Conservation (phyloP, 2,888 invertebrate species). For the Lathronympha strigana region DNA sequence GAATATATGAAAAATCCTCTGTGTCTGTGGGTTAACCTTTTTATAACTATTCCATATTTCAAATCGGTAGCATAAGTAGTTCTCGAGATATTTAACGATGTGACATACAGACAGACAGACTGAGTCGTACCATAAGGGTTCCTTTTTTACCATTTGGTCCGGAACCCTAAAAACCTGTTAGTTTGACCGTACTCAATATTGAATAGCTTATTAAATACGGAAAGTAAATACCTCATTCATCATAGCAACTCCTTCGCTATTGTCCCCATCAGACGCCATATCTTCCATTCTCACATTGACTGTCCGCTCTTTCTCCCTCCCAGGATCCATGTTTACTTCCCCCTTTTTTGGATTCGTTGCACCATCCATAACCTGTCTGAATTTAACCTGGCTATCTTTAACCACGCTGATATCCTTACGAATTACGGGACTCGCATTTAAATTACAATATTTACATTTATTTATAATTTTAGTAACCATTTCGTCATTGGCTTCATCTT, state of each 20-base stretch:
- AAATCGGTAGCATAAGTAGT: too few species aligned
- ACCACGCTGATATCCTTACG: conserved; percentile 19
- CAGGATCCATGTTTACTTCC: conserved; percentile 47
- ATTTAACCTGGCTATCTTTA: conserved; percentile 50
- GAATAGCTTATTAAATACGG: neutral
- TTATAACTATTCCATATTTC: too few species aligned
- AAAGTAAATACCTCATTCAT: conserved; percentile 60
- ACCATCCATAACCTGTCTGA: conserved; percentile 58
- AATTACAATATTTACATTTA: conserved; percentile 64
- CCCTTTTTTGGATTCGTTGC: conserved; percentile 45
- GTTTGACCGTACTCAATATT: too few species aligned
- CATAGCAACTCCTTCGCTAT: conserved; percentile 55
- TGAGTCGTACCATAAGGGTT: too few species aligned
- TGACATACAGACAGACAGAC: too few species aligned
- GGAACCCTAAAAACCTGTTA: too few species aligned
- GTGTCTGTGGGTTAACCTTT: too few species aligned
- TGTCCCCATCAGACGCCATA: conserved; percentile 52
- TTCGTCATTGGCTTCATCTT: conserved; percentile 45
- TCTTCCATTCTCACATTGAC: conserved; percentile 59
- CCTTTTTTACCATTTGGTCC: too few species aligned
- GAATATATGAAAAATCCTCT: too few species aligned
- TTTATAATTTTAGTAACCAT: conserved; percentile 47
- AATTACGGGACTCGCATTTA: conserved; percentile 42
- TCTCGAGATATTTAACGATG: too few species aligned
- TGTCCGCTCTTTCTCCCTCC: conserved; percentile 46